Evolutionary conservation across 1,140 invertebrate species (phyloP).

Genomic region (Tetragonula clypearis): DNA sequence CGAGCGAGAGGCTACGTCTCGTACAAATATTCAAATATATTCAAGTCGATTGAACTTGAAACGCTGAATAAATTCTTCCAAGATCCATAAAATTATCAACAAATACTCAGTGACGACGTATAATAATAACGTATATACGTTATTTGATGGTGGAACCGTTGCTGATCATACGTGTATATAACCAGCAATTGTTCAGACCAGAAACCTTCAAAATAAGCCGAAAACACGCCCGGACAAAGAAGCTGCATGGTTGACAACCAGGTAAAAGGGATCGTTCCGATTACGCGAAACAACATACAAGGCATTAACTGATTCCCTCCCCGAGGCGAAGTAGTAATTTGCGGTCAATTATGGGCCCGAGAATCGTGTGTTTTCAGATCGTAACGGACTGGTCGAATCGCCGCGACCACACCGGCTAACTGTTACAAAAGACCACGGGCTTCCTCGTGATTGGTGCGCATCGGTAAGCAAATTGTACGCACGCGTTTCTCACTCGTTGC

Average conservation of each 20-base stretch:
- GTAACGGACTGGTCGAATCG: conserved; percentile 68
- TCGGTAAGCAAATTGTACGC: background rate
- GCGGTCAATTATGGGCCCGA: conserved; percentile 62
- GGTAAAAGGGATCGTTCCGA: background rate
- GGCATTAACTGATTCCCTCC: conserved; percentile 71
- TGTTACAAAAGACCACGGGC: conserved; percentile 65
- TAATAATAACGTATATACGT: no score
- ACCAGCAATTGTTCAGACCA: no score
- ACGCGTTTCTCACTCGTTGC: background rate
- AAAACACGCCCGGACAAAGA: background rate
- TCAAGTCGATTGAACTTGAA: no score
- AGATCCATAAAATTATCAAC: no score
- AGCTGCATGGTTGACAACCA: background rate
- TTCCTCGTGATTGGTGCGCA: conserved; percentile 13
- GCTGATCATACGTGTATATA: no score
- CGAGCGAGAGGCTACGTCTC: no score
- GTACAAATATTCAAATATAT: no score
- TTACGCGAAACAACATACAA: conserved; percentile 46
- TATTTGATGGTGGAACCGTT: no score
- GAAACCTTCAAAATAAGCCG: no score
- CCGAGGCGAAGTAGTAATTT: conserved; percentile 67
- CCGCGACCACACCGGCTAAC: conserved; percentile 72
- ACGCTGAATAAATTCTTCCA: no score
- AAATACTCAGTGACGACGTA: no score
- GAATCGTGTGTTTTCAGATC: conserved; percentile 60